Conservation (phyloP, 2,888 invertebrate species). For the Octonoba sinensis region DNA sequence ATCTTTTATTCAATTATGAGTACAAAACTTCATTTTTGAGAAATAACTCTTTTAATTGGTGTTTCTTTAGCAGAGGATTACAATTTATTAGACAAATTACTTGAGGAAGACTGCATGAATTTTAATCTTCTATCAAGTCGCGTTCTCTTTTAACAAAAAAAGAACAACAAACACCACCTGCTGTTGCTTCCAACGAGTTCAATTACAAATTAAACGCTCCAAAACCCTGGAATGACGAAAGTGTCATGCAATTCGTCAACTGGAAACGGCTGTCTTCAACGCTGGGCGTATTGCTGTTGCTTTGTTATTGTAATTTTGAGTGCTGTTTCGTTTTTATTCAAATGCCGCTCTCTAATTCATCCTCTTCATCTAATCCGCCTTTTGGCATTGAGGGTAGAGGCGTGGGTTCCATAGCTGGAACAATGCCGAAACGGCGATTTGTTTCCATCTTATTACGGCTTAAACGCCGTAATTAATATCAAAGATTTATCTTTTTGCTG, state of each 20-base stretch:
- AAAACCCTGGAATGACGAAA: not conserved
- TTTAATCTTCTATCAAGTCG: too few relatives aligned
- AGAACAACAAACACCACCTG: not conserved
- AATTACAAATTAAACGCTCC: not conserved
- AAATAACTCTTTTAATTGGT: too few relatives aligned
- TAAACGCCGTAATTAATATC: constrained; percentile 24
- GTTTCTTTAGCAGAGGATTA: too few relatives aligned
- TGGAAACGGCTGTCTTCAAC: constrained; percentile 4
- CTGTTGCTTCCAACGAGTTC: not conserved
- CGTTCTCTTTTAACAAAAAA: not conserved
- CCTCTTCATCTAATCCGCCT: not conserved
- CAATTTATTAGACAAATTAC: too few relatives aligned
- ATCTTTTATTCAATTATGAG: too few relatives aligned
- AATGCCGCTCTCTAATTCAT: constrained; percentile 35
- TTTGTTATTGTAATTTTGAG: constrained; percentile 52
- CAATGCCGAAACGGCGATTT: constrained; percentile 14
- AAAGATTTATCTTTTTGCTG: too few relatives aligned
- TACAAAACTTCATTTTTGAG: too few relatives aligned
- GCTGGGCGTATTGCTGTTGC: constrained; percentile 14
- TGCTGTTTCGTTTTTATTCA: constrained; percentile 1
- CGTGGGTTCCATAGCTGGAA: constrained; percentile 15
- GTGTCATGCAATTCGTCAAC: too few relatives aligned
- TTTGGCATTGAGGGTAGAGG: constrained; percentile 29
- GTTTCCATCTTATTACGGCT: constrained; percentile 21
- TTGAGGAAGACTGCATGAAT: too few relatives aligned